A percentile compares a stretch with the other conserved stretches of the same genome.
Evolutionary conservation across 2,888 invertebrate genomes (phyloP).

Genomic region (Strigamia crassipes): DNA sequence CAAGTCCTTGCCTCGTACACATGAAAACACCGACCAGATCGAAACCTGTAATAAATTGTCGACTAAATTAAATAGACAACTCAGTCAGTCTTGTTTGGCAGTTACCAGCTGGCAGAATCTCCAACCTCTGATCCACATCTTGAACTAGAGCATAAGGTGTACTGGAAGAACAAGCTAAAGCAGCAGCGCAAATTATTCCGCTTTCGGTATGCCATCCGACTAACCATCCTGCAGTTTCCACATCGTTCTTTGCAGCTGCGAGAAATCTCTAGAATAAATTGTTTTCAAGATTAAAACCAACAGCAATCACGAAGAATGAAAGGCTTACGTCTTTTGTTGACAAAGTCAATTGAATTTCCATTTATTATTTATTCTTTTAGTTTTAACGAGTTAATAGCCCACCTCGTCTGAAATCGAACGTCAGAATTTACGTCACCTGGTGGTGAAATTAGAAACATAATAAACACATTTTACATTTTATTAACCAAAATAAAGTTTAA

Average conservation of each 20-base stretch:
- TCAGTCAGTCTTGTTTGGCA: background rate
- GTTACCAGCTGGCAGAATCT: conserved; percentile 14
- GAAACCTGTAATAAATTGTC: background rate
- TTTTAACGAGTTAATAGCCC: background rate
- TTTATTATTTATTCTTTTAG: background rate
- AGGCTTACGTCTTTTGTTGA: background rate
- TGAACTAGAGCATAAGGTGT: background rate
- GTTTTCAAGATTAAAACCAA: background rate
- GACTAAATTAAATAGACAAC: background rate
- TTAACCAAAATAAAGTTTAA: too few relatives aligned
- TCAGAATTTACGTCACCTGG: too few relatives aligned
- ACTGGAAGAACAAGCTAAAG: background rate
- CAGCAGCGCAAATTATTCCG: background rate
- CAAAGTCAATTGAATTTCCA: background rate
- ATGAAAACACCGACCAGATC: conserved; percentile 37
- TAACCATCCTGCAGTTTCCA: conserved; percentile 2
- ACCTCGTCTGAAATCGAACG: too few relatives aligned
- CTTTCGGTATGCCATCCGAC: background rate
- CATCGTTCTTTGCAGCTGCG: background rate
- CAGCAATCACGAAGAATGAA: background rate
- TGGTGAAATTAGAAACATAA: too few relatives aligned
- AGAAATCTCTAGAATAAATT: background rate
- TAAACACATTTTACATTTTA: too few relatives aligned
- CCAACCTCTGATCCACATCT: background rate
- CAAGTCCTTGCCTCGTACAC: background rate